Conservation (phyloP, 2,113 vertebrate genomes). For the Engystomops pustulosus region DNA sequence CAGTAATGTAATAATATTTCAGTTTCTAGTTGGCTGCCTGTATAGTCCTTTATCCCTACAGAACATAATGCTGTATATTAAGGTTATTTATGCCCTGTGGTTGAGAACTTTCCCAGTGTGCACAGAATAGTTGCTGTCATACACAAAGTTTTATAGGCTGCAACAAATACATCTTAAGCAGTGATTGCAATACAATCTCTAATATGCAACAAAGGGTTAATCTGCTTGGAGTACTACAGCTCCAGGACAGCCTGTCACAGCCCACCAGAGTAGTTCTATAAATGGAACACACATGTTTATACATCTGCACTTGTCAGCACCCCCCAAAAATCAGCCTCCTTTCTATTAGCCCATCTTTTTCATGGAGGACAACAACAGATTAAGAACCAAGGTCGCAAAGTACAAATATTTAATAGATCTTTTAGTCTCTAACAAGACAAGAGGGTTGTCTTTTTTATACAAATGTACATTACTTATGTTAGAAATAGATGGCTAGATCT, state of each 20-base stretch:
- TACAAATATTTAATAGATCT: not conserved
- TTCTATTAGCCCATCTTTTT: conserved; percentile 4
- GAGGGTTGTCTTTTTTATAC: not conserved
- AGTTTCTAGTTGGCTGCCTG: not conserved
- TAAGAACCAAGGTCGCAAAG: not conserved
- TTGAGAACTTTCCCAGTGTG: too few relatives aligned
- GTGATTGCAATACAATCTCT: not conserved
- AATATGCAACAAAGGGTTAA: conserved; percentile 12
- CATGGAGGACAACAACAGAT: conserved; percentile 10
- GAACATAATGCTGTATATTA: not conserved
- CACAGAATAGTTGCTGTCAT: not conserved
- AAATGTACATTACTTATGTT: too few relatives aligned
- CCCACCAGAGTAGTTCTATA: conserved; percentile 47
- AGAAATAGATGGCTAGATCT: too few relatives aligned
- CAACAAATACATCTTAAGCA: not conserved
- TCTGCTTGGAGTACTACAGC: not conserved
- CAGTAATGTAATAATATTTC: conserved; percentile 15
- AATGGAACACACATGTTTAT: conserved; percentile 55
- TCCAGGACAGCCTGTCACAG: not conserved
- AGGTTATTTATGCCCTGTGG: not conserved
- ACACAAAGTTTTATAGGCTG: not conserved
- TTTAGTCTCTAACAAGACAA: not conserved
- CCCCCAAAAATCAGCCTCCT: conserved; percentile 17
- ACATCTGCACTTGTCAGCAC: conserved; percentile 52
- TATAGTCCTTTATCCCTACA: not conserved